Percentiles rank a stretch among this genome's conserved stretches.
phyloP scores from a whole-genome alignment of 2,797 vertebrate genomes.

The Mormyrus hasselquistii region DNA sequence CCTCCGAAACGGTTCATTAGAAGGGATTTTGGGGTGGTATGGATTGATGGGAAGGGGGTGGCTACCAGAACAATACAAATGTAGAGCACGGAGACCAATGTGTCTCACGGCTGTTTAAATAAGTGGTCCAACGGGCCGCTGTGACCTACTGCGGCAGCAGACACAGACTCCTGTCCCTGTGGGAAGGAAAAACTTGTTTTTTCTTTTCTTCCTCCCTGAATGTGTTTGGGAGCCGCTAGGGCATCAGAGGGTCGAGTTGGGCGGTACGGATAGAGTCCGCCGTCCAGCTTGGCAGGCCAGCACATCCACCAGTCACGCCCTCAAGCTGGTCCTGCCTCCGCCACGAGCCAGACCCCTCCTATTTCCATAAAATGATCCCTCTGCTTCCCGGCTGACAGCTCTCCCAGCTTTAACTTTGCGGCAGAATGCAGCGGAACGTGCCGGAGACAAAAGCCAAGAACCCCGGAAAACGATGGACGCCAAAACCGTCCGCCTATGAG shows the following conservation, averaged over 20 bases:
- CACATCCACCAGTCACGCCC: not conserved
- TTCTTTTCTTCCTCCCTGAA: not conserved
- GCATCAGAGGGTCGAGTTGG: no score
- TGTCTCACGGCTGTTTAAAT: not conserved
- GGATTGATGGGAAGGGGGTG: not conserved
- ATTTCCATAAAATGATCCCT: not conserved
- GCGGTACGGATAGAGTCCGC: not conserved
- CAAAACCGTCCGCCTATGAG: not conserved
- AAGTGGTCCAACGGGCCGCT: not conserved
- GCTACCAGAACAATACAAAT: not conserved
- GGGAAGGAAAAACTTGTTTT: not conserved
- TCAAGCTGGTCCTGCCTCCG: not conserved
- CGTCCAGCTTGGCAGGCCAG: not conserved
- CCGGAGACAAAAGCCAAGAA: not conserved
- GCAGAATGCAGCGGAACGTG: not conserved
- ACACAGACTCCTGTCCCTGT: not conserved
- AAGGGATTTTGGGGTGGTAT: slow-evolving; percentile 15
- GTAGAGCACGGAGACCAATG: not conserved
- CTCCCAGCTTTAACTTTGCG: not conserved
- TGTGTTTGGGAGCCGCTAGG: not conserved
- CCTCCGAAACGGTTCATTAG: slow-evolving; percentile 36
- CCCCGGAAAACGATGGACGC: not conserved
- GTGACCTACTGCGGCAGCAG: not conserved
- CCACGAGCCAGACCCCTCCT: not conserved
- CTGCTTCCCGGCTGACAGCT: not conserved